Base-by-base conservation (phyloP, 2,888 invertebrate species). In the Melanchra persicariae region DNA sequence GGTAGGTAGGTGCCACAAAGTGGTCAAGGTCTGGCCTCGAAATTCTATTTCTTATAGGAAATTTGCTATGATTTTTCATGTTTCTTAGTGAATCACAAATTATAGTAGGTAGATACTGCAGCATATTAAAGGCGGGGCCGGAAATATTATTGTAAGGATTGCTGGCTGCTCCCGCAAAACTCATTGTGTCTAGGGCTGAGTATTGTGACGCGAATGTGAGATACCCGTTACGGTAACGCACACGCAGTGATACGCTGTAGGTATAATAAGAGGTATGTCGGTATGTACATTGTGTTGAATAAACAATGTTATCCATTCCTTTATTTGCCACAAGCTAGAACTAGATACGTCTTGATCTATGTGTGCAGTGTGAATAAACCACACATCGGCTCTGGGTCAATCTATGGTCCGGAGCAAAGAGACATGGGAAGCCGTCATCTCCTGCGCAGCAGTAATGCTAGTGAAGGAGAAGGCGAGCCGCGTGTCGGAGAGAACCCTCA, bases 151-250 rank as follows among this genome's bases (percentile, higher is more conserved):
- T 87, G 87, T 90, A 85, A 88, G 86, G 87, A 85, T 86, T 79
- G 85, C 68, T 78, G 75, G 76, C 77, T 81, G 82, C 84, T 87
- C 87, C 83, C 83, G 85, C 75, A 81, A 65, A 77, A 73, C 77
- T 86, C 87, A 89, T 91, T 92, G 90, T 92, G 85, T 82, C 76
- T 82, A 74, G 81, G 77, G 80, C 77, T 87, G 80, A 77, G 86
- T 87, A 90, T 89, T 90, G 87, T 87, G 86, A 85, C 76, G 77
- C 83, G 76, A 74, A 75, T 85, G 90, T 88, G 89, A 89, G 87
- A 88, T 80, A 85, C 81, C 76, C 86, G 91, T 92, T 89, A 91
- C 89, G 90, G 91, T 91, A 87, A 85, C 85, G 81, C 90, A 88
- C 88, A 86, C 91, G 87, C 85, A 82, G 83, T 58, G 45, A n/a